A percentile compares a stretch with the other conserved stretches of the same genome.
These are phyloP conservation scores for Sphenodon punctatus DNA, from an alignment of 2,797 vertebrate genomes.

Conservation along the genomic window DNA sequence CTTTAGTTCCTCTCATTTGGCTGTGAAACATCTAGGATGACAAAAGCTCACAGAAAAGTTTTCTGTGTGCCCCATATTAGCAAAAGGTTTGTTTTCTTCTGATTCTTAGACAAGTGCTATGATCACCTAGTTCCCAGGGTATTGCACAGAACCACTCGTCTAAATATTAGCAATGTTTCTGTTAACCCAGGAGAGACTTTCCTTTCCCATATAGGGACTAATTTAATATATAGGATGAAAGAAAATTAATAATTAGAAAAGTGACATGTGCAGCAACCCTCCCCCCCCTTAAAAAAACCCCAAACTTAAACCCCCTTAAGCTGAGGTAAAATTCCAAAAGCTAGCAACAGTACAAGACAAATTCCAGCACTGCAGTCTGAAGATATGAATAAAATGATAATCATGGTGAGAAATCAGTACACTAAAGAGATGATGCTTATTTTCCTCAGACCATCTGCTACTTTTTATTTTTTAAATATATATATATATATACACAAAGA, in stretches of 20 bases:
- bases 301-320: background rate
- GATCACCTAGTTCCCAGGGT: background rate
- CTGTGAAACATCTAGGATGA: background rate
- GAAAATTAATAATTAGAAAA: background rate
- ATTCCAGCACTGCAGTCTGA: background rate
- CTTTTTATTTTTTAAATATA: background rate
- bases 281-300: background rate
- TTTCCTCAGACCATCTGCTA: background rate
- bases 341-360: slow-evolving; percentile 4
- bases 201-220: background rate
- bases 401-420: background rate
- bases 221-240: background rate
- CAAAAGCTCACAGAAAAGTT: background rate
- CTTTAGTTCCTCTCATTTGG: background rate
- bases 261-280: background rate
- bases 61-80: background rate
- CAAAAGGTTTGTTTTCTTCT: background rate
- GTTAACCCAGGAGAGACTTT: background rate
- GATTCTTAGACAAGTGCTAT: background rate
- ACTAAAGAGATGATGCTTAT: background rate
- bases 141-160: background rate
- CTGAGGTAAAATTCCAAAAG: background rate
- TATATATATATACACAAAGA: slow-evolving; percentile 1
- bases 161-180: background rate
- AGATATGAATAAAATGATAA: background rate